Percentiles rank a stretch among this genome's conserved stretches.
Conservation (phyloP, 2,113 vertebrate species). For the Halichoerus grypus region DNA sequence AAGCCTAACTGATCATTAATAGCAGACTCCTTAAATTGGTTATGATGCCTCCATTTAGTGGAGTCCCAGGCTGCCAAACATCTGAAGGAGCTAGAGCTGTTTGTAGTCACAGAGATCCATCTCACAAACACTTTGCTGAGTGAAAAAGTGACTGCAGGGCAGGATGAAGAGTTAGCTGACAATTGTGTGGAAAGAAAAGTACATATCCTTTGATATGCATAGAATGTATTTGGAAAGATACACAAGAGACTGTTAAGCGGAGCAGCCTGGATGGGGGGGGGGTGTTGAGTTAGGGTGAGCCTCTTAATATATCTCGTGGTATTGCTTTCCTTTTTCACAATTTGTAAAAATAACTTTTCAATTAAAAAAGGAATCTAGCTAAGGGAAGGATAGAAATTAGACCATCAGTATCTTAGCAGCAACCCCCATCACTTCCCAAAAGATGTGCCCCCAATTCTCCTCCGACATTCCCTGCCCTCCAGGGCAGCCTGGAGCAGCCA, state of each 20-base stretch:
- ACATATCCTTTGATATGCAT: rapidly evolving
- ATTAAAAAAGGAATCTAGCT: not conserved
- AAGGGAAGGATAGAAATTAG: not conserved
- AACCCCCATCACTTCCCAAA: not conserved
- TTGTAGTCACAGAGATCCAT: rapidly evolving
- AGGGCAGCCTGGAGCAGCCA: not conserved
- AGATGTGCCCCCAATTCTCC: not conserved
- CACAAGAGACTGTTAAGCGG: not conserved
- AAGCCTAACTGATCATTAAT: not conserved
- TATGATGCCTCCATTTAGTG: not conserved
- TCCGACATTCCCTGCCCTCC: not conserved
- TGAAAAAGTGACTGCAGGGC: not conserved
- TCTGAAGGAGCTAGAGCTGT: not conserved
- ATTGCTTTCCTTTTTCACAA: not conserved
- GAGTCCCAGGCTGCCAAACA: not conserved
- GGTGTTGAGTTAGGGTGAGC: not conserved
- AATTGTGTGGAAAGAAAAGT: not conserved
- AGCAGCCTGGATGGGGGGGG: not conserved
- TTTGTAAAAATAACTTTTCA: not conserved
- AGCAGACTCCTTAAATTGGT: not conserved
- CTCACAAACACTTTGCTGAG: not conserved
- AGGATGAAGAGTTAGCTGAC: not conserved
- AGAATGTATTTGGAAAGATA: not conserved
- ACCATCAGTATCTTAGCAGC: not conserved
- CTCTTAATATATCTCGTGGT: not conserved